A percentile compares a stretch with the other conserved stretches of the same genome.
Conservation (phyloP, 2,797 vertebrate species). For the Apogon hyalosoma region DNA sequence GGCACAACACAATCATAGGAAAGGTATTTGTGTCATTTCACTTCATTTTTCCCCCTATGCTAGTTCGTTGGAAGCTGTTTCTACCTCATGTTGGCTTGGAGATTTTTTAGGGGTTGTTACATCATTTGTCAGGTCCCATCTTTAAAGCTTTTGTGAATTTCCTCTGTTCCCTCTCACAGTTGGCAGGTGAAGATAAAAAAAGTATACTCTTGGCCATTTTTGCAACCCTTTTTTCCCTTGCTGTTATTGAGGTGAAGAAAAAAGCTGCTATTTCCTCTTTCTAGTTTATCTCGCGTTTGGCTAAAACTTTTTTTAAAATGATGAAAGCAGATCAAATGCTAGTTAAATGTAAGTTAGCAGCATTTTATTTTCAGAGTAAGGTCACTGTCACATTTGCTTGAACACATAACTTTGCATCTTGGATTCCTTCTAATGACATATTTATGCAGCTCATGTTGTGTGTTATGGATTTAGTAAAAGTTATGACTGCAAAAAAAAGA, state of each 20-base stretch:
- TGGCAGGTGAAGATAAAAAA: constrained; percentile 64
- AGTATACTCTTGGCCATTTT: constrained; percentile 43
- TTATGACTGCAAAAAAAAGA: constrained; percentile 12
- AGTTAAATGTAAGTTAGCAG: constrained; percentile 44
- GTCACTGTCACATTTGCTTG: constrained; percentile 46
- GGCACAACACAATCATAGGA: constrained; percentile 31
- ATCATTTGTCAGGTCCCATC: constrained; percentile 61
- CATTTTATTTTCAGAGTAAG: constrained; percentile 36
- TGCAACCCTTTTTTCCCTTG: constrained; percentile 29
- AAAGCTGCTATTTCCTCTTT: constrained; percentile 52
- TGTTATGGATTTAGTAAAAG: constrained; percentile 41
- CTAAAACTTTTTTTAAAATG: constrained; percentile 32
- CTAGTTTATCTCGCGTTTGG: constrained; percentile 46
- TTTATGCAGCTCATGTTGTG: constrained; percentile 13
- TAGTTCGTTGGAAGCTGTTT: constrained; percentile 21
- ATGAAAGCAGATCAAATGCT: constrained; percentile 59
- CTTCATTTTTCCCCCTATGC: constrained; percentile 52
- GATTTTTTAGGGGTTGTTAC: constrained; percentile 44
- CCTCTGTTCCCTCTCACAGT: constrained; percentile 52
- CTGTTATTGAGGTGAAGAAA: constrained; percentile 50
- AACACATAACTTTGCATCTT: constrained; percentile 20
- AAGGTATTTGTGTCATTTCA: constrained; percentile 55
- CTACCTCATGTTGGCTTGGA: constrained; percentile 33
- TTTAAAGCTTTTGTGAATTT: constrained; percentile 67
- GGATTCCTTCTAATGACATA: constrained; percentile 12